Evolutionary conservation across 2,888 invertebrate species (phyloP), one percentile per base, ranked within the genome.

Genomic region (Athalia circularis): DNA sequence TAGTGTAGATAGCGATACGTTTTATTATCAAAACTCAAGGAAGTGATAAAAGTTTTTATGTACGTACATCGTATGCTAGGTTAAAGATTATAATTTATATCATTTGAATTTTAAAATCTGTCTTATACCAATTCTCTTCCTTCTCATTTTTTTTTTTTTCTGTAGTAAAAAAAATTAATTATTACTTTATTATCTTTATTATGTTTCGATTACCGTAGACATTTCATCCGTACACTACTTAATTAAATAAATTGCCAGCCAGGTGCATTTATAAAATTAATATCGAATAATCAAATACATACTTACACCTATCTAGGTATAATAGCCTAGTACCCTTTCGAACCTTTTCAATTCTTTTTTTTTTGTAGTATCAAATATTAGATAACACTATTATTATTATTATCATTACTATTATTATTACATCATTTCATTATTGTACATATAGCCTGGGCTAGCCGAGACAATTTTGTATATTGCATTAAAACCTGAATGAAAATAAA

Each of bases 401-500:
- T 47, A 59, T 59, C 52, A 72, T 72, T 59, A 59, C 47, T 52
- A 13, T 78, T 43, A 50, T 78, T 52, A 52, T 54, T 54, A 47
- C 50, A 65, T 65, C 50, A 78, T 54, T 76, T 57, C 48, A 76
- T 75, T 75, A 43, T 57, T 79, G 79, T 79, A 79, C 48, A 79
- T 79, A 79, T 79, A 79, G 76, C 76, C 67, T 79, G 59, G 62
- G 75, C 62, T 62, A 75, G 62, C 11, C 75, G 64, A 75, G 78
- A 79, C 59, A 65, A 77, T 76, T 79, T 79, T 79, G 79, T 79
- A 79, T 67, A 76, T 79, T 67, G 64, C 57, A 59, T 52, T 67
- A 43, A 43, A 76, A 79, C 72, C 15, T 76, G 29, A 57, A 13
- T 62, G 43, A 76, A 76, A 79, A 79, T 76, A 79, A 79, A 79